A percentile compares a stretch with the other conserved stretches of the same genome.
Conservation (phyloP, 2,113 vertebrate genomes). For the Bambusicola thoracicus region DNA sequence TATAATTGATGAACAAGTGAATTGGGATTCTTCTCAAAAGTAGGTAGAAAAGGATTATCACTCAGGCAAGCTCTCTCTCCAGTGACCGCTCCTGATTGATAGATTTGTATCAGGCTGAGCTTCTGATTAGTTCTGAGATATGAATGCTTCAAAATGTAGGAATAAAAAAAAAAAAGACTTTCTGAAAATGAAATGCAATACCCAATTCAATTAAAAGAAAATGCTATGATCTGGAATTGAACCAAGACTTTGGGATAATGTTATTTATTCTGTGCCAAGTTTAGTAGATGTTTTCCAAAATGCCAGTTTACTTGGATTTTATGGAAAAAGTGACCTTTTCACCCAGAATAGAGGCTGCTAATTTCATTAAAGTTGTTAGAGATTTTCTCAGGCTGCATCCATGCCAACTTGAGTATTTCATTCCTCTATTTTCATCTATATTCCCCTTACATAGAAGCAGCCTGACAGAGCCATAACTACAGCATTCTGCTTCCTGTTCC, state of each 20-base stretch:
- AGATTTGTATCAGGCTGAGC: conserved; percentile 34
- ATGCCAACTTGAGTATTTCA: conserved; percentile 57
- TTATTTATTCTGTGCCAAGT: conserved; percentile 65
- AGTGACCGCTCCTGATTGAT: conserved; percentile 32
- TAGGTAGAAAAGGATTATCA: conserved; percentile 63
- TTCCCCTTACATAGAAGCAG: background rate
- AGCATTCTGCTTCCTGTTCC: background rate
- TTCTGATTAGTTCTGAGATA: conserved; percentile 52
- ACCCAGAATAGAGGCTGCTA: conserved; percentile 67
- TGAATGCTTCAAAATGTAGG: conserved; percentile 41
- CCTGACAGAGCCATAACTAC: background rate
- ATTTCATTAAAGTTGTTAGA: conserved; percentile 72
- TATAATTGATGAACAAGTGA: conserved; percentile 64
- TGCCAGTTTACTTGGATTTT: conserved; percentile 60
- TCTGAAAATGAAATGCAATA: conserved; percentile 73
- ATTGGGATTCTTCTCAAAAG: conserved; percentile 65
- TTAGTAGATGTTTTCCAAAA: conserved; percentile 69
- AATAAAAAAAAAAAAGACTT: conserved; percentile 61
- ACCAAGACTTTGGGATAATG: conserved; percentile 64
- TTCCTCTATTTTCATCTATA: conserved; percentile 31
- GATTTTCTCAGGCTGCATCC: conserved; percentile 9
- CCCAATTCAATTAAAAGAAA: conserved; percentile 75
- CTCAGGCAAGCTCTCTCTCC: conserved; percentile 32
- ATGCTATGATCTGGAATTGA: conserved; percentile 67
- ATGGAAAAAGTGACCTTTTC: conserved; percentile 71